These are phyloP conservation scores for Heliothis peltigera DNA, from an alignment of 2,888 invertebrate genomes.

Conservation along the genomic window DNA sequence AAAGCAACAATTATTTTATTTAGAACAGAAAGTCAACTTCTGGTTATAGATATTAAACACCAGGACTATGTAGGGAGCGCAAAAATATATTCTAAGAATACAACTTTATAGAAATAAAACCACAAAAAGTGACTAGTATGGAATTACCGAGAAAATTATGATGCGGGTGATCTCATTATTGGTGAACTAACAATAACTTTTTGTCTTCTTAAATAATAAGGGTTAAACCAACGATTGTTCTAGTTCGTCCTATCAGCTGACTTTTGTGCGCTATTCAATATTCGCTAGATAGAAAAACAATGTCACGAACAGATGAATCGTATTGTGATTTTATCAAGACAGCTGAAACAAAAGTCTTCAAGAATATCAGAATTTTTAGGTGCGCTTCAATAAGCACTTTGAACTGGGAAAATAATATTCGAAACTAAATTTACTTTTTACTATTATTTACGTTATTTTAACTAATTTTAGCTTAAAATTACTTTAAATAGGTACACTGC, in stretches of 20 bases:
- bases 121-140: slow-evolving; percentile 69
- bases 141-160: slow-evolving; percentile 68
- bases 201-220: slow-evolving; percentile 35
- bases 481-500: no score
- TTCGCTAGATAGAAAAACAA: background rate
- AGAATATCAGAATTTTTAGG: no score
- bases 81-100: slow-evolving; percentile 45
- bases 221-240: slow-evolving; percentile 32
- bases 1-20: slow-evolving; percentile 21
- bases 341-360: background rate
- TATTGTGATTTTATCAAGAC: background rate
- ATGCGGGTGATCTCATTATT: slow-evolving; percentile 82
- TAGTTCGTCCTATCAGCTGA: slow-evolving; percentile 17
- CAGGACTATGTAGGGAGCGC: slow-evolving; percentile 18
- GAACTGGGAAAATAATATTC: no score
- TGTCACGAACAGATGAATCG: background rate
- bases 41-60: slow-evolving; percentile 27
- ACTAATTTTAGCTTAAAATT: no score
- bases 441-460: no score
- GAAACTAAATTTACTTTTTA: no score
- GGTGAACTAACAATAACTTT: slow-evolving; percentile 56
- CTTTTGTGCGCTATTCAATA: slow-evolving; percentile 9
- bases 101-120: slow-evolving; percentile 35
- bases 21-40: slow-evolving; percentile 11
- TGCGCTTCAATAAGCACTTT: no score